Base-by-base conservation (phyloP, 1,140 invertebrate genomes). In the Drosophila elegans region DNA sequence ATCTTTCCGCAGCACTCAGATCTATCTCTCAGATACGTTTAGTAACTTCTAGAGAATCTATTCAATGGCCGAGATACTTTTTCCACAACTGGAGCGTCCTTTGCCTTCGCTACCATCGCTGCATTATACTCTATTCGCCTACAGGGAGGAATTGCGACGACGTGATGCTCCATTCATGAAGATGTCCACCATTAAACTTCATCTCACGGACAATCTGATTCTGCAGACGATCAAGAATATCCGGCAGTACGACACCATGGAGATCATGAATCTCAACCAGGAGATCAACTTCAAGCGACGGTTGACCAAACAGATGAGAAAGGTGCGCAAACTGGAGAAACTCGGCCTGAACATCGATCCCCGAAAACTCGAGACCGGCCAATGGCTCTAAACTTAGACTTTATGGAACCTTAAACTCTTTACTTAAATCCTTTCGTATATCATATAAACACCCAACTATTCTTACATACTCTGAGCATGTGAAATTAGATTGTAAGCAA, bases 181-280 rank as follows among this genome's bases (percentile, higher is more conserved):
- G 55, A 80, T 89, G 74, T 91, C 88, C 44, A 84, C 80, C 32
- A 86, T 91, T n/a, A 91, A 91, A 32, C 49, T 91, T 11, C 82
- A 91, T 16, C 48, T 91, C 32, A 91, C 88, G 49, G 88, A 91
- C 29, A 88, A 84, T 34, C 57, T 91, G 34, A 91, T 91, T 48
- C 42, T 81, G 60, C 84, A 91, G 25, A 91, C 88, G 0, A 91
- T 91, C n/a, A 83, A 83, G 13, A 91, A 91, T 3, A 91, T 91
- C 1, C 63, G 75, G 11, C 77, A 84, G 29, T 66, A 76, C 46
- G 83, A 91, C 32, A 83, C 80, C 13, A 60, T 80, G 6, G 88
- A 91, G 60, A 76, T 91, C 10, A 84, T 88, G 83, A 91, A 84
- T 54, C 77, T 91, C 12, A 91, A 88, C 52, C 63, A 73, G 4